phyloP scores from a whole-genome alignment of 1,140 invertebrate genomes.

The Panagrolaimus sp. region DNA sequence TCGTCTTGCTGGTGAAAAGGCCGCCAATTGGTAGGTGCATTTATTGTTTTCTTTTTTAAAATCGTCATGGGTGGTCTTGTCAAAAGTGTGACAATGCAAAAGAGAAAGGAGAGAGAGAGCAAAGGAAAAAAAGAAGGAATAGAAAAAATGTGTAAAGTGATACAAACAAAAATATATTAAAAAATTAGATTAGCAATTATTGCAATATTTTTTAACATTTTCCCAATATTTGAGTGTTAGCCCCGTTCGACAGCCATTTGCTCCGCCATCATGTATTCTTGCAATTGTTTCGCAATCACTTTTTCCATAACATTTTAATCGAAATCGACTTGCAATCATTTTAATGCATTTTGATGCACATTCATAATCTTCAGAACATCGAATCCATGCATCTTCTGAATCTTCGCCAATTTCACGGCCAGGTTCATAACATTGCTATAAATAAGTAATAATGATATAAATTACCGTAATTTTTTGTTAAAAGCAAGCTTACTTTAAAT shows the following conservation, averaged over 20 bases:
- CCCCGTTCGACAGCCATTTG: constrained; percentile 58
- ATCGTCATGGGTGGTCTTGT: too few species aligned
- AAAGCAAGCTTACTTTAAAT: constrained; percentile 42
- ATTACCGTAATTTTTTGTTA: too few species aligned
- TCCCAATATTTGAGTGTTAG: constrained; percentile 58
- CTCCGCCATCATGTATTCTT: constrained; percentile 61
- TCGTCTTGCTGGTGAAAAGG: constrained; percentile 88
- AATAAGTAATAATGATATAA: background rate
- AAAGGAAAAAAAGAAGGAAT: too few species aligned
- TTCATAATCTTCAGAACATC: constrained; percentile 58
- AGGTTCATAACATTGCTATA: constrained; percentile 59
- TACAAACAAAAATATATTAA: background rate
- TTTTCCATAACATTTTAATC: constrained; percentile 58
- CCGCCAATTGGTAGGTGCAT: constrained; percentile 77
- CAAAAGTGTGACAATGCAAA: too few species aligned
- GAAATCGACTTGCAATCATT: constrained; percentile 53
- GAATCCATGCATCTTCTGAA: constrained; percentile 54
- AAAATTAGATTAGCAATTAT: background rate
- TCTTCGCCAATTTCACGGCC: constrained; percentile 56
- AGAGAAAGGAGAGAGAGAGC: too few species aligned
- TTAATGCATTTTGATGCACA: constrained; percentile 56
- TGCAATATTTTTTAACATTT: constrained; percentile 41
- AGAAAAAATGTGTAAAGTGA: background rate
- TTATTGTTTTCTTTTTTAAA: background rate
- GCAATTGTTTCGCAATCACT: constrained; percentile 59